Percentiles rank a stretch among this genome's conserved stretches.
Conservation (phyloP, 92 coral and sea anemone species). For the Porites rus region DNA sequence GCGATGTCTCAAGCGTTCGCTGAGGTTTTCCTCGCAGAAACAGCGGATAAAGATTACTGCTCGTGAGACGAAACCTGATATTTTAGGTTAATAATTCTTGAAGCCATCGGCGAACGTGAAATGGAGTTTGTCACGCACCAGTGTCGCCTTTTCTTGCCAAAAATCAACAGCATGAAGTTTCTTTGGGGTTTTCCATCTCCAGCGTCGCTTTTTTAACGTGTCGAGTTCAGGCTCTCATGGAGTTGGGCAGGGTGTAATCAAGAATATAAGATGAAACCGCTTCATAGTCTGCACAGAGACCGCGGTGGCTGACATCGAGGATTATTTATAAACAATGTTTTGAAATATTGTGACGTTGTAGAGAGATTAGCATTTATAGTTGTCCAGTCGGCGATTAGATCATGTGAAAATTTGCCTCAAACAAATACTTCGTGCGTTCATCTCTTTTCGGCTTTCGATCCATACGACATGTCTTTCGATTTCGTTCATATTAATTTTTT, state of each 20-base stretch:
- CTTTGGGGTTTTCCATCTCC: no score
- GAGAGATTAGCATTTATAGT: constrained; percentile 24
- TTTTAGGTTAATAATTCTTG: background rate
- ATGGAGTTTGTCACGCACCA: background rate
- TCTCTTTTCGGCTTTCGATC: background rate
- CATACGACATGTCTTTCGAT: background rate
- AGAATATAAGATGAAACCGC: background rate
- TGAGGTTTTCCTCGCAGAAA: background rate
- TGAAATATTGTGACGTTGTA: constrained; percentile 40
- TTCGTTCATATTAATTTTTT: background rate
- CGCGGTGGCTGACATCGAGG: background rate
- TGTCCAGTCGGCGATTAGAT: constrained; percentile 16
- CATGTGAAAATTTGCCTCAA: background rate
- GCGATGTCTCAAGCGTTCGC: background rate
- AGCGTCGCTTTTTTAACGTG: background rate
- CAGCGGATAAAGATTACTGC: background rate
- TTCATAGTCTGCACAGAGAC: constrained; percentile 10
- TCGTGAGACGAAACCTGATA: constrained; percentile 18
- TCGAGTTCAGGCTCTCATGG: background rate
- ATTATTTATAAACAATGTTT: constrained; percentile 41
- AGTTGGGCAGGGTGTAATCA: constrained; percentile 11
- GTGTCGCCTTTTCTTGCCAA: background rate
- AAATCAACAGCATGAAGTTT: constrained; percentile 2
- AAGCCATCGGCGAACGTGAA: background rate
- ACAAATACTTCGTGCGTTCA: background rate